Base-by-base conservation (phyloP, 1,140 invertebrate species). In the Hirudo medicinalis region DNA sequence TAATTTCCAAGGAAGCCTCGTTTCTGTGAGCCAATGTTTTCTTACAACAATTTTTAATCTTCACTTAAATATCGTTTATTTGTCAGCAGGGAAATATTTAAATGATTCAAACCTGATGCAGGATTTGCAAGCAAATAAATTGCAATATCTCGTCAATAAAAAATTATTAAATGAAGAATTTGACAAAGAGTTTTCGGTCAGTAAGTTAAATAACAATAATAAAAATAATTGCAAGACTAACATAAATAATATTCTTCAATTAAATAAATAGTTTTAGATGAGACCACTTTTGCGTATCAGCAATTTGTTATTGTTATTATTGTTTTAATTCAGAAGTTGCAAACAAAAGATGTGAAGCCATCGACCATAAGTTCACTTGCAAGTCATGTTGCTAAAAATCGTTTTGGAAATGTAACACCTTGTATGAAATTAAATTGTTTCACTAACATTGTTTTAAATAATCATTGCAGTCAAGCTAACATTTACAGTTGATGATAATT, bases 401-500 rank as follows among this genome's bases (percentile, higher is more conserved):
- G 57, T 25, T 63, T 63, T 63, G 57, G 11, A 25, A 63, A 63
- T 22, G 15, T 63, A 19, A 13, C 19, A 63, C 57, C 57, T 13
- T 63, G 57, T 63, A 25, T 13, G 57, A 32, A 32, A 25, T 63
- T 22, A 32, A 1, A 1, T 22, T 25, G 3, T 8, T 22, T 11
- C 29, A 63, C 29, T 25, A 25, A 63, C 19, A 57, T 63, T 11
- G 22, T 15, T 22, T 32, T 49, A 17, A 49, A 49, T 49, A 63
- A 13, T 63, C 20, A 22, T 22, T 2, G 1, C 1, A n/a, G 15
- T 63, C 11, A 3, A 2, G 20, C 54, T 25, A 13, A 19, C 8
- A 63, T 63, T 25, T n/a, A 63, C 57, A 63, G 57, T 63, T 63
- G 57, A 63, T 32, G 19, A 63, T 11, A 63, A 22, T 25, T 63